phyloP scores from a whole-genome alignment of 2,888 invertebrate genomes.

The Limnephilus marmoratus region DNA sequence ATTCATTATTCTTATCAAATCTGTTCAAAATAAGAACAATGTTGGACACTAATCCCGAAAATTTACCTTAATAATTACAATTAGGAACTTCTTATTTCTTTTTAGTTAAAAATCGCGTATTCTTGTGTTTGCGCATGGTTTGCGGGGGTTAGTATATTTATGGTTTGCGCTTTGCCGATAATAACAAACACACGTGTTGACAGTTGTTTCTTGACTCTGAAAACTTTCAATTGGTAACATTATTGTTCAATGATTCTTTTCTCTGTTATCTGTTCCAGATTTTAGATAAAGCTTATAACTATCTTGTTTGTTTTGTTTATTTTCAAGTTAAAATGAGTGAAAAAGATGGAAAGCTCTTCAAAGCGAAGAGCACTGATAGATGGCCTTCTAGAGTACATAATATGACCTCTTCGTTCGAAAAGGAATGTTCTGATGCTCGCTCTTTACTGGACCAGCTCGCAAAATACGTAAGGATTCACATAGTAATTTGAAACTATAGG shows the following conservation, averaged over 20 bases:
- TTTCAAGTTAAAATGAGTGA: slow-evolving; percentile 15
- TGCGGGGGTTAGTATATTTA: too few relatives aligned
- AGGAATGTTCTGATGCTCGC: neutral
- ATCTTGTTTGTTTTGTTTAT: neutral
- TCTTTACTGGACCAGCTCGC: neutral
- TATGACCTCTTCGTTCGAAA: neutral
- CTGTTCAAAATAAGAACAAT: neutral
- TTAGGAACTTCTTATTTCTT: neutral
- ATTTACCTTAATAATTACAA: too few relatives aligned
- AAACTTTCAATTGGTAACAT: neutral
- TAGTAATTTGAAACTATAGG: neutral
- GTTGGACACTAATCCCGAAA: too few relatives aligned
- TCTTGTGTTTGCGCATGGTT: neutral
- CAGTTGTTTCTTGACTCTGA: neutral
- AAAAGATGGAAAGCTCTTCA: neutral
- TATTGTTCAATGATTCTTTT: neutral
- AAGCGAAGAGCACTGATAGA: slow-evolving; percentile 5
- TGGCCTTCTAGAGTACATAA: slow-evolving; percentile 15
- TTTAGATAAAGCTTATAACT: neutral
- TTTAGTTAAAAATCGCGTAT: neutral
- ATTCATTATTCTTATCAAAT: neutral
- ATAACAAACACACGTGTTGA: neutral
- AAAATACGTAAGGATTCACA: neutral
- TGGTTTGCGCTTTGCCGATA: neutral
- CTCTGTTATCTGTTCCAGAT: neutral